Percentiles rank a stretch among this genome's conserved stretches.
Conservation (phyloP, 2,888 invertebrate genomes). For the Drosophila infuscata region DNA sequence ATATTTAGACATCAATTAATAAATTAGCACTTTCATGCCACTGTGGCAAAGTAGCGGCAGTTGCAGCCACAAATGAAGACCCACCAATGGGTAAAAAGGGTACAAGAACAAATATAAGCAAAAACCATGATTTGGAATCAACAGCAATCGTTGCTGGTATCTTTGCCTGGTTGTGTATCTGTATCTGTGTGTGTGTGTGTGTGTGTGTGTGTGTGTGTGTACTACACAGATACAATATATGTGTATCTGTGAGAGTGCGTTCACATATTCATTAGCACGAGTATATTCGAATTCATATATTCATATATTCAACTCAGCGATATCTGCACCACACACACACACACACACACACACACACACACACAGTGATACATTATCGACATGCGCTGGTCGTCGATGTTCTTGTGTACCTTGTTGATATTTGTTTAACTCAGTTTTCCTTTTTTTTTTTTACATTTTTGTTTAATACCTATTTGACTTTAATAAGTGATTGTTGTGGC, state of each 20-base stretch:
- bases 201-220: conserved; percentile 34
- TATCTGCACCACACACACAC: conserved; percentile 58
- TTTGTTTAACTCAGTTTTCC: conserved; percentile 67
- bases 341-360: conserved; percentile 15
- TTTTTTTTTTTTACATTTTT: conserved; percentile 62
- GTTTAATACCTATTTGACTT: conserved; percentile 83
- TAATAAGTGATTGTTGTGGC: conserved; percentile 82
- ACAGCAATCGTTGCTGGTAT: conserved; percentile 46
- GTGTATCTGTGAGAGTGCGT: conserved; percentile 16
- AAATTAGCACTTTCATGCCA: conserved; percentile 14
- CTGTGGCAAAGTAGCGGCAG: conserved; percentile 35
- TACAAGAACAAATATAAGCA: conserved; percentile 57
- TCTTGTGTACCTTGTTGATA: conserved; percentile 73
- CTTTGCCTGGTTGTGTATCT: conserved; percentile 22
- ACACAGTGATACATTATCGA: conserved; percentile 61
- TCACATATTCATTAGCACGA: conserved; percentile 36
- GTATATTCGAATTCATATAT: conserved; percentile 39
- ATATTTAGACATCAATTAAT: neutral
- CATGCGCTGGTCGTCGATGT: conserved; percentile 42
- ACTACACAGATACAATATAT: conserved; percentile 1
- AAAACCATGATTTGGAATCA: conserved; percentile 63
- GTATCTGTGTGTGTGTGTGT: neutral
- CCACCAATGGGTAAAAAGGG: conserved; percentile 50
- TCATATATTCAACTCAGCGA: conserved; percentile 52
- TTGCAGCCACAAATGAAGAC: conserved; percentile 13